phyloP scores from a whole-genome alignment of 2,113 vertebrate species.

The Trichomycterus rosablanca region DNA sequence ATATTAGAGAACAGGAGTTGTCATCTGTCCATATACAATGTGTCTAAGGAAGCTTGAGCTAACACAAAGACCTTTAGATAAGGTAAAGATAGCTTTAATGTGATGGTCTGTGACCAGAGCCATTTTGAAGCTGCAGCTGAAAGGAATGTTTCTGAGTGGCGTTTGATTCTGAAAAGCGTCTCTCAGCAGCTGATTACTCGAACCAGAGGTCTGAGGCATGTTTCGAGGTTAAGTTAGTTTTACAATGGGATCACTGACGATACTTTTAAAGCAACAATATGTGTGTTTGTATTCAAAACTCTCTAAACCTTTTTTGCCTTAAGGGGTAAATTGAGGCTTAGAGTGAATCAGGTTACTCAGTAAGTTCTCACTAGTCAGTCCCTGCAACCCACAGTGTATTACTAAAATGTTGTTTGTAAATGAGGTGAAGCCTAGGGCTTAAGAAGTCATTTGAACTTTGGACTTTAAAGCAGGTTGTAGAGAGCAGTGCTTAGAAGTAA shows the following conservation, averaged over 20 bases:
- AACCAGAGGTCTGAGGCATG: constrained; percentile 14
- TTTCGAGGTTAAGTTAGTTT: constrained; percentile 21
- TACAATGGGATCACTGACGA: constrained; percentile 27
- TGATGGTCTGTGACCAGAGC: constrained; percentile 3
- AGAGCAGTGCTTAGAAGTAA: not conserved
- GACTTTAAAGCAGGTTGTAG: not conserved
- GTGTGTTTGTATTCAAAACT: constrained; percentile 33
- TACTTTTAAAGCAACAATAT: constrained; percentile 25
- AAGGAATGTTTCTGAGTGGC: constrained; percentile 23
- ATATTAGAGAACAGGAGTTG: constrained; percentile 28
- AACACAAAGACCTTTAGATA: constrained; percentile 35
- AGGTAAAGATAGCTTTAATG: constrained; percentile 22
- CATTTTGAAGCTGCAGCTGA: constrained; percentile 19
- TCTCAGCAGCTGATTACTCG: constrained; percentile 34
- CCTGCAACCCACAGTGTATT: not conserved
- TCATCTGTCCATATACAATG: constrained; percentile 42
- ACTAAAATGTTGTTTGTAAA: constrained; percentile 23
- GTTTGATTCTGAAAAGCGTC: constrained; percentile 33
- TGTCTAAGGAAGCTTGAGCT: constrained; percentile 7
- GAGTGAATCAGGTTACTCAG: constrained; percentile 13
- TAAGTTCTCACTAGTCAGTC: not conserved
- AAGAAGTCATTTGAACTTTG: constrained; percentile 18
- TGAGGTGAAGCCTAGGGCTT: constrained; percentile 1
- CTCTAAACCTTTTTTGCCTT: constrained; percentile 24
- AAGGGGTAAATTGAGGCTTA: not conserved